These are phyloP conservation scores for Euglossa dilemma DNA, from an alignment of 1,140 invertebrate genomes.

Conservation along the genomic window DNA sequence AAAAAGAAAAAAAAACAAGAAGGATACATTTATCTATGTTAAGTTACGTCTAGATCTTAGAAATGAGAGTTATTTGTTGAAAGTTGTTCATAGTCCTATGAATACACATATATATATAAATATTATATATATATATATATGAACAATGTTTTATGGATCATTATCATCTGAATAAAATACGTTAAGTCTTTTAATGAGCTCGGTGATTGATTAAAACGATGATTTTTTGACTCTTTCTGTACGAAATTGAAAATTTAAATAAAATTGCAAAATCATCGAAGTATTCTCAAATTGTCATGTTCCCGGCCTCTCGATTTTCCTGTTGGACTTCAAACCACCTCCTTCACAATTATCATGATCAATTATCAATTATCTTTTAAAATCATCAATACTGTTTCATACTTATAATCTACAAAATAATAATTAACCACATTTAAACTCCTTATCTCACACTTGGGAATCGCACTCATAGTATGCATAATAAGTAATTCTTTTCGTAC, in stretches of 20 bases:
- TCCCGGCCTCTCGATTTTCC: too few species aligned
- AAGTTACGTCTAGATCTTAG: constrained; percentile 64
- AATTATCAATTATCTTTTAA: too few species aligned
- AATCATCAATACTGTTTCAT: too few species aligned
- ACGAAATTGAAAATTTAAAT: neutral
- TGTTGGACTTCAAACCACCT: too few species aligned
- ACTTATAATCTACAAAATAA: too few species aligned
- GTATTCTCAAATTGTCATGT: neutral
- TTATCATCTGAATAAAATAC: constrained; percentile 77
- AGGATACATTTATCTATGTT: constrained; percentile 56
- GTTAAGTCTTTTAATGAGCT: constrained; percentile 74
- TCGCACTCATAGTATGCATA: too few species aligned
- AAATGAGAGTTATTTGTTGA: constrained; percentile 73
- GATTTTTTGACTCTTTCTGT: neutral
- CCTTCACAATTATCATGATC: too few species aligned
- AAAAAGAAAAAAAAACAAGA: neutral
- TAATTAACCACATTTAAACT: too few species aligned
- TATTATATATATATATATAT: constrained; percentile 65
- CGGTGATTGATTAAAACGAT: constrained; percentile 12
- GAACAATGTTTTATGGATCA: constrained; percentile 77
- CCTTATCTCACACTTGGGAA: too few species aligned
- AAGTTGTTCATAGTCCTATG: constrained; percentile 73
- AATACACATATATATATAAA: constrained; percentile 41
- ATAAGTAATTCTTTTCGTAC: too few species aligned
- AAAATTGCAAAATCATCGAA: neutral